Evolutionary conservation across 2,797 vertebrate genomes (phyloP).

Genomic region (Myioborus miniatus): DNA sequence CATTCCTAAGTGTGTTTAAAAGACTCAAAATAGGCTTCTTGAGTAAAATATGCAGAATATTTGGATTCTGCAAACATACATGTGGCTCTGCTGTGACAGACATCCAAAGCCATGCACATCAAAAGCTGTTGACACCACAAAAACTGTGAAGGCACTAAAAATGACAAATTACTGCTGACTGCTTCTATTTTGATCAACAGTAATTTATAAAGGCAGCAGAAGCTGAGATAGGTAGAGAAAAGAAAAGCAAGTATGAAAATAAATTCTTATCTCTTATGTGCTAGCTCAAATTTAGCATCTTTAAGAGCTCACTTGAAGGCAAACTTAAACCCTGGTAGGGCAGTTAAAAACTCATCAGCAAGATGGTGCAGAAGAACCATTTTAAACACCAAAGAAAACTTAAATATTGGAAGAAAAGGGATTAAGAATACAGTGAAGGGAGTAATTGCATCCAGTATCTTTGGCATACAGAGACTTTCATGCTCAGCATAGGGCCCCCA

Average conservation of each 20-base stretch:
- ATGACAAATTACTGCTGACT: neutral
- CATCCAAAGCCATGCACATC: neutral
- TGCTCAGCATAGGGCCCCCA: neutral
- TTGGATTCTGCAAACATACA: neutral
- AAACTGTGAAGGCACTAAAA: neutral
- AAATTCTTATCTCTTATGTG: neutral
- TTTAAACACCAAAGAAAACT: neutral
- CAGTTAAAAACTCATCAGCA: neutral
- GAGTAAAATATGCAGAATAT: neutral
- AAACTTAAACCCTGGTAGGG: neutral
- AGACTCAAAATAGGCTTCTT: neutral
- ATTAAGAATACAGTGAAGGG: neutral
- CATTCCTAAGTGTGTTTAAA: neutral
- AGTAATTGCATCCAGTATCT: neutral
- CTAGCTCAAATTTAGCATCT: neutral
- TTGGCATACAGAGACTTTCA: neutral
- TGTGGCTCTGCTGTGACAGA: neutral
- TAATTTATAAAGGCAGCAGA: neutral
- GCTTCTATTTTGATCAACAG: neutral
- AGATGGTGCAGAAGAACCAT: neutral
- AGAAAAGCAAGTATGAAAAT: neutral
- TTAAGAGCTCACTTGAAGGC: neutral
- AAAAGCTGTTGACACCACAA: neutral
- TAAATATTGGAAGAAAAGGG: neutral
- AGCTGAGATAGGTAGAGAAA: neutral